Base-by-base conservation (phyloP, 53 echinoderm and acorn worm species). In the Zoroaster sp. region DNA sequence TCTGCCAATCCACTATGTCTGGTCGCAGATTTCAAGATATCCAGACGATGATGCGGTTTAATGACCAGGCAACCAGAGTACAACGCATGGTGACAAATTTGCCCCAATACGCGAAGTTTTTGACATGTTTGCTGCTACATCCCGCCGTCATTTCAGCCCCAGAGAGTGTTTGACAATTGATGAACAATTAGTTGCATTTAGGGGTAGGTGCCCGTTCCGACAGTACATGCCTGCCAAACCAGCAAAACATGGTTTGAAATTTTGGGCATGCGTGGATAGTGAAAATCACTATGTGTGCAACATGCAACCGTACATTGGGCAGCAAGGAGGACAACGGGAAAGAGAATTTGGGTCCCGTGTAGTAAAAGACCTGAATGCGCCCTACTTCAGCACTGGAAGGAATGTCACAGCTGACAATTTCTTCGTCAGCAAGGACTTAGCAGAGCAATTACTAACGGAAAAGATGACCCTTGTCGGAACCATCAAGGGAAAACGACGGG, bases 381-480 rank as follows among this genome's bases (percentile, higher is more conserved):
- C 52, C 23, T 21, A 53, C 20, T 49, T 38, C 67, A 40, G 47
- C 2, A 87, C 68, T 1, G 87, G 87, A 18, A 43, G 75, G 7
- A 87, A 87, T 5, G 65, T 87, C 17, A 87, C 74, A 2, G 35
- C 31, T 9, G 63, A n/a, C n/a, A n/a, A n/a, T n/a, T n/a, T n/a
- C n/a, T n/a, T n/a, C n/a, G n/a, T n/a, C n/a, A n/a, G n/a, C n/a
- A 72, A 32, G 15, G 30, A 75, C 2, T 12, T 75, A 5, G n/a
- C n/a, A n/a, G 32, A 46, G 10, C 42, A 45, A 6, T 4, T 45
- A 0, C 42, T 44, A 4, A 47, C 75, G 5, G 20, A 46, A 7
- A 46, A 75, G 12, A 23, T 31, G 30, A 75, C 44, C 1, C 30
- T 75, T 11, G 45, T 75, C 7, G 47, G 75, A 4, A 75, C 47